Evolutionary conservation across 2,888 invertebrate species (phyloP).

Genomic region (Chorisops tibialis): DNA sequence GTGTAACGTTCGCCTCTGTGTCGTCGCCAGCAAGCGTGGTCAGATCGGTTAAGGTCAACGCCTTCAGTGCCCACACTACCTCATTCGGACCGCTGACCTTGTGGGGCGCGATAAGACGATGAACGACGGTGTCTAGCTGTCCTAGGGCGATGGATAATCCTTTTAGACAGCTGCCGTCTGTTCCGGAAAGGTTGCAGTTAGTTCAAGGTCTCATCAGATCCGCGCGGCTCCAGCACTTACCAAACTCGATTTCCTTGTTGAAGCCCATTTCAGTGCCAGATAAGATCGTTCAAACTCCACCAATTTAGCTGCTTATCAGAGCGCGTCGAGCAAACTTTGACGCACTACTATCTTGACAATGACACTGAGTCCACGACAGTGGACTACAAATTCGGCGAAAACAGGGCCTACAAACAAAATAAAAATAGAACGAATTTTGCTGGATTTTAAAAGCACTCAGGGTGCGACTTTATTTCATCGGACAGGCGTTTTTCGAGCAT

Average conservation of each 20-base stretch:
- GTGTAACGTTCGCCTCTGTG: slow-evolving; percentile 69
- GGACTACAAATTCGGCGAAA: slow-evolving; percentile 3
- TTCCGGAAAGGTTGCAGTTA: background rate
- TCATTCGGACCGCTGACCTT: slow-evolving; percentile 52
- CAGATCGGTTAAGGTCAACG: slow-evolving; percentile 83
- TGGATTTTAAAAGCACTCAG: slow-evolving; percentile 37
- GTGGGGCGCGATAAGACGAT: slow-evolving; percentile 2
- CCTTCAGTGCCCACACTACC: slow-evolving; percentile 74
- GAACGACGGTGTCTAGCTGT: background rate
- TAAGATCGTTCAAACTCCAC: too few species aligned
- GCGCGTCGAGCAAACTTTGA: too few species aligned
- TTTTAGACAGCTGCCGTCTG: background rate
- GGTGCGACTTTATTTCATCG: slow-evolving; percentile 50
- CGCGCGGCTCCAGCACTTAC: too few species aligned
- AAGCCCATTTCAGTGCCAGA: background rate
- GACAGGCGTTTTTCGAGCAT: slow-evolving; percentile 49
- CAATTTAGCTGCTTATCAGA: too few species aligned
- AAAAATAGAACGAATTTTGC: background rate
- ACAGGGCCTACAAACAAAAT: background rate
- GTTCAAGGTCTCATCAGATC: too few species aligned
- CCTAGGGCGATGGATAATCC: slow-evolving; percentile 5
- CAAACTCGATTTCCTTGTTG: slow-evolving; percentile 9
- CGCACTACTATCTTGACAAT: background rate
- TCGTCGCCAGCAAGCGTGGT: slow-evolving; percentile 88
- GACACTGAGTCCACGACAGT: slow-evolving; percentile 6